Base-by-base conservation (phyloP, 2,797 vertebrate species). In the Poeciliopsis presidionis region DNA sequence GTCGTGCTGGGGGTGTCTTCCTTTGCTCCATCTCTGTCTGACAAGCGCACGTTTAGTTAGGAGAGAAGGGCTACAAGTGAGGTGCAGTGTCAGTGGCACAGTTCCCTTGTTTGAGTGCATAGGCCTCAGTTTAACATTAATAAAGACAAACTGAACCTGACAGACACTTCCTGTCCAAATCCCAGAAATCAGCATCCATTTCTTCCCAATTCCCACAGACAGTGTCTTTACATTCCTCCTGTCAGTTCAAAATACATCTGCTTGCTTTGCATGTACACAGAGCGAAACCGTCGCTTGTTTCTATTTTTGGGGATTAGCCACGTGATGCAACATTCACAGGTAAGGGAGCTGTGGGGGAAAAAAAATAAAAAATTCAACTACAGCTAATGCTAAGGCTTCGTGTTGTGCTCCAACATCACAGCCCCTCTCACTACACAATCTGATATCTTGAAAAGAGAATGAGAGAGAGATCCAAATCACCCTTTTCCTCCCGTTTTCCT, bases 191-290 rank as follows among this genome's bases (percentile, higher is more conserved):
- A 79, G 73, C 20, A 12, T 67, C 79, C 59, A 75, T 75, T 76
- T 85, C 78, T 75, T 76, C 82, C 87, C 78, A 75, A 78, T 72
- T 72, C 73, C 78, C 75, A 85, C 84, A 90, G 84, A 81, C 90
- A 83, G 87, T 87, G 85, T 90, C 87, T 47, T 84, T 95, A 96
- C 95, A 96, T 95, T 96, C 95, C 88, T 91, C 90, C 83, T 82
- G 94, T 95, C 94, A 92, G 93, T 94, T 93, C 84, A 90, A 93
- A 92, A 90, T 87, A 88, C 83, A 82, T 88, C 82, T 92, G 85
- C 85, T 92, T 75, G 76, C 82, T 83, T 79, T 85, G 83, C 84
- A 89, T 74, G 80, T 82, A 81, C n/a, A 74, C 71, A 78, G 86
- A 90, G 88, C 76, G 61, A 85, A 83, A 92, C 67, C 65, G 85